These are phyloP conservation scores for Lanistes nyassanus DNA, from an alignment of 1,140 invertebrate species.

Conservation along the genomic window DNA sequence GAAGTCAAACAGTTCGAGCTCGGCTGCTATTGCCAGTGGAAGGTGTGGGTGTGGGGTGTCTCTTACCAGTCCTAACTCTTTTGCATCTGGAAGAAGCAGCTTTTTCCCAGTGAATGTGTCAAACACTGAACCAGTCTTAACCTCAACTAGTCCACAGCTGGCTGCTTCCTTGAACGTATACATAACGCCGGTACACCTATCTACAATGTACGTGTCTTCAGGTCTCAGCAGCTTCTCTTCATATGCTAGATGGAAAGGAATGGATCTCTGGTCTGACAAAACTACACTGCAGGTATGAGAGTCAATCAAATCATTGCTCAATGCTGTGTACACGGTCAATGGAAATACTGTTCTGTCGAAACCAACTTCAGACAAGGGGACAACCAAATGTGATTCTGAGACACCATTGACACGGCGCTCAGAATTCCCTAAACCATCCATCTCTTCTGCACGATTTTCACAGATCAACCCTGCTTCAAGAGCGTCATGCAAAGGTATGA, in stretches of 20 bases:
- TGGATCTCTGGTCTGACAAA: conserved; percentile 45
- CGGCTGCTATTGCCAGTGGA: conserved; percentile 38
- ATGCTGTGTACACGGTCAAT: conserved; percentile 38
- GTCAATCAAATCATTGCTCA: conserved; percentile 49
- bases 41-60: conserved; percentile 39
- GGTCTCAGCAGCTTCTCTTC: conserved; percentile 58
- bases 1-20: conserved; percentile 79
- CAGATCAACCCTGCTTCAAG: conserved; percentile 81
- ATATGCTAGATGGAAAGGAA: conserved; percentile 68
- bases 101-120: conserved; percentile 79
- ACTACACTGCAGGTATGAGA: conserved; percentile 53
- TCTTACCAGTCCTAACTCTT: conserved; percentile 74
- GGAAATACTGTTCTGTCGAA: conserved; percentile 8
- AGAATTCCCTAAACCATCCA: not conserved
- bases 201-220: conserved; percentile 35
- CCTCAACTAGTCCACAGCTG: conserved; percentile 82
- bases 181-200: conserved; percentile 28
- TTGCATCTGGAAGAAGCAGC: conserved; percentile 81
- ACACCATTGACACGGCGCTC: conserved; percentile 10
- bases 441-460: conserved; percentile 67
- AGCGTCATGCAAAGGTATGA: conserved; percentile 75
- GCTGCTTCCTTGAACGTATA: conserved; percentile 77
- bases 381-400: no score
- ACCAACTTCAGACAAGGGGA: no score
- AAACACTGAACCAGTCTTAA: conserved; percentile 79